Conservation (phyloP, 2,797 vertebrate species). For the Paguma larvata region DNA sequence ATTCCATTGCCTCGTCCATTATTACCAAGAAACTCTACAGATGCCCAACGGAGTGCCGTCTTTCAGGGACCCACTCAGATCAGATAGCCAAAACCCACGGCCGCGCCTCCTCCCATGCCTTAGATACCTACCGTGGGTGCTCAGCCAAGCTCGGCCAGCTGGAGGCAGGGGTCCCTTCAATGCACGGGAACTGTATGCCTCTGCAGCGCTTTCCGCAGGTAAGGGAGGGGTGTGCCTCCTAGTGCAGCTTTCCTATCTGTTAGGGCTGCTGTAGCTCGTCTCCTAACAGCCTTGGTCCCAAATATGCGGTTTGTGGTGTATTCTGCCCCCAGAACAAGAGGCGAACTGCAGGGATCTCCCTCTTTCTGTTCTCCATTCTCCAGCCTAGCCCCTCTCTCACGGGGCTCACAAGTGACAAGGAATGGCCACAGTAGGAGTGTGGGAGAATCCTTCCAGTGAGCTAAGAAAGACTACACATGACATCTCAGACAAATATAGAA, state of each 20-base stretch:
- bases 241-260: background rate
- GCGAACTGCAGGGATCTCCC: background rate
- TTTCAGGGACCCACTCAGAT: background rate
- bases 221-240: background rate
- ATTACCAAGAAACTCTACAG: background rate
- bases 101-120: accelerated
- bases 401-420: background rate
- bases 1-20: background rate
- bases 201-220: background rate
- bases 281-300: background rate
- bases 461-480: background rate
- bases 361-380: background rate
- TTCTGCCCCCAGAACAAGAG: background rate
- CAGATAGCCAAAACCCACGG: background rate
- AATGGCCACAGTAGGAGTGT: background rate
- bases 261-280: background rate
- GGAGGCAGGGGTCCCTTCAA: background rate
- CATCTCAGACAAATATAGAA: background rate
- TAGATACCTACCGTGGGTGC: too few species aligned
- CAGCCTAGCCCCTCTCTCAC: too few species aligned
- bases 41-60: background rate
- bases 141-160: too few species aligned
- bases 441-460: background rate
- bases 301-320: accelerated
- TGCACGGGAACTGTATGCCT: background rate